phyloP scores from a whole-genome alignment of 2,888 invertebrate genomes.

The Drosophila quinaria region DNA sequence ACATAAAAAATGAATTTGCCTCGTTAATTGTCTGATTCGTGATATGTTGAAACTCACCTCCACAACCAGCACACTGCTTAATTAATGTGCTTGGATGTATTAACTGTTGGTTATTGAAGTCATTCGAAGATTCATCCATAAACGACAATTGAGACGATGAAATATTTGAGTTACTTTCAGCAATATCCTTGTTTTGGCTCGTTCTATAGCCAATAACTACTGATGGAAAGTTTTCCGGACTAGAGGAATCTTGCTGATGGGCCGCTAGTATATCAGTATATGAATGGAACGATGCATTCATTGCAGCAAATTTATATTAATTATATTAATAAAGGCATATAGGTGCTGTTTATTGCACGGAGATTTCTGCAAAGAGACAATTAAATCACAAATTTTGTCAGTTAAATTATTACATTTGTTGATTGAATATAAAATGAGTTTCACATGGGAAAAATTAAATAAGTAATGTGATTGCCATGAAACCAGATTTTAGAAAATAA shows the following conservation, averaged over 20 bases:
- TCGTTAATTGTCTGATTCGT: neutral
- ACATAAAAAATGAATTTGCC: too few species aligned
- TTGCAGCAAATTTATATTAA: constrained; percentile 87
- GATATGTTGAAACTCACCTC: constrained; percentile 86
- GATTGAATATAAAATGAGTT: too few species aligned
- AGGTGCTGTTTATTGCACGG: constrained; percentile 69
- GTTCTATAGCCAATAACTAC: constrained; percentile 86
- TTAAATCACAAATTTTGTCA: neutral
- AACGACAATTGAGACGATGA: constrained; percentile 83
- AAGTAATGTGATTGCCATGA: too few species aligned
- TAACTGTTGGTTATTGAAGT: constrained; percentile 83
- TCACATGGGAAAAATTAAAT: too few species aligned
- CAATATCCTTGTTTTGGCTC: constrained; percentile 82
- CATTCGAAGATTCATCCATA: constrained; percentile 84
- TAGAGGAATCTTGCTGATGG: constrained; percentile 88
- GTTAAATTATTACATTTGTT: neutral
- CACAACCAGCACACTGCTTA: constrained; percentile 96
- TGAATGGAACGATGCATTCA: constrained; percentile 96
- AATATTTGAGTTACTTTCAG: constrained; percentile 85
- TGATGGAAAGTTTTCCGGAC: constrained; percentile 90
- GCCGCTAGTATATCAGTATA: constrained; percentile 93
- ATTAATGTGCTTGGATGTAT: constrained; percentile 86
- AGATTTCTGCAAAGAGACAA: constrained; percentile 38
- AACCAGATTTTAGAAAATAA: too few species aligned
- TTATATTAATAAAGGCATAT: constrained; percentile 69